Evolutionary conservation across 2,888 invertebrate genomes (phyloP), one percentile per base, ranked within the genome.

Genomic region (Chrysolina oricalcia): DNA sequence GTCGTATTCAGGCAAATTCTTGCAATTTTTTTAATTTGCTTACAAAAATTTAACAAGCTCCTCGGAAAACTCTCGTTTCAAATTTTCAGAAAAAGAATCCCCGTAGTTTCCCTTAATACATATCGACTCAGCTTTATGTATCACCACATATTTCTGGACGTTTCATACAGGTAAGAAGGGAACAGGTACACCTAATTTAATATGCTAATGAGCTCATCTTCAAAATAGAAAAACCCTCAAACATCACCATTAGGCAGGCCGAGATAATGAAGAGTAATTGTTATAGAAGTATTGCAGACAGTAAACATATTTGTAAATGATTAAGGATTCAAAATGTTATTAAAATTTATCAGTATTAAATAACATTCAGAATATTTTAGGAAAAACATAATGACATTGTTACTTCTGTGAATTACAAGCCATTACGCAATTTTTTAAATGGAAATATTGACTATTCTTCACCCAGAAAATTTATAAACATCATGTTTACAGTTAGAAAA

Each of bases 401-500:
- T 72, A 43, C 63, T 53, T 1, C 5, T 35, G 41, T 53, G 2
- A 53, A 68, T 27, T n/a, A 53, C 35, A 56, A 56, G 19, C 43
- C 35, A 71, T 64, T 65, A 71, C 35, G 19, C 40, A 50, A 71
- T 71, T 64, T 46, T 21, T 43, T 27, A 53, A 35, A 65, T 64
- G 56, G 53, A 73, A 65, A 53, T 46, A 43, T 65, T 40, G 68
- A 68, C 64, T 72, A 41, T 35, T 35, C 11, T n/a, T 63, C 46
- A 63, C 9, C 17, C 40, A 40, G 35, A 40, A 48, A 67, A 35
- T 71, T 67, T 68, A 74, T 65, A 69, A 77, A 77, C 77, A 77
- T 72, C 56, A 53, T 74, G 69, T 71, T 77, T 74, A 70, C 63
- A 74, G 43, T 56, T 62, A 48, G 46, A 56, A 78, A 75, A 72